Evolutionary conservation across 1,140 invertebrate species (phyloP), one percentile per base, ranked within the genome.

Genomic region (Radopholus similis): DNA sequence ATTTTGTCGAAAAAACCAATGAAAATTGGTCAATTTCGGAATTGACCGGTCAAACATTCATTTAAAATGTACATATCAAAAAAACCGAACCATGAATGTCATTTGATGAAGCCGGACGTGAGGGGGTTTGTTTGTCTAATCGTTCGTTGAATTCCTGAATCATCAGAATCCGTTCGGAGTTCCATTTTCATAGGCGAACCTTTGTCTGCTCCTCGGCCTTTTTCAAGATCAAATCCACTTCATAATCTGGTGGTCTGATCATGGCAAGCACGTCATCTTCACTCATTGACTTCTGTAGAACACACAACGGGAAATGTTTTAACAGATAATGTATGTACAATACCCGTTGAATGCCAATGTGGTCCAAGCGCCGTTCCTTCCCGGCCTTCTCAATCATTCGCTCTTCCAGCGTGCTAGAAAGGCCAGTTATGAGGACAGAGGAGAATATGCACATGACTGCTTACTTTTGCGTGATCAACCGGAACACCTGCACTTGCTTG

Each of bases 301-400:
- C n/a, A n/a, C n/a, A n/a, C n/a, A n/a, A n/a, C n/a, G n/a, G n/a
- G n/a, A n/a, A n/a, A 35, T 13, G 5, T 68, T 68, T n/a, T n/a
- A n/a, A n/a, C n/a, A n/a, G n/a, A n/a, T n/a, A n/a, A 26, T 4
- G 2, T 30, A 8, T 4, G 18, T 15, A 40, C 47, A n/a, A 66
- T 56, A 86, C 94, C 83, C 97, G 95, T 81, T 99, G 95, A 64
- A 99, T 99, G 26, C 99, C 95, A 67, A 99, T 81, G 65, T 84
- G 84, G 64, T 81, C 78, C 2, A 81, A 64, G 28, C 78, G 87
- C 4, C 99, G 85, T 81, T 99, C 99, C 11, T 97, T 90, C 85
- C 98, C 96, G 0, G 96, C 96, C 42, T 92, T 87, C 84, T 98
- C 95, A 3, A 99, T 93, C 73, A 99, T 97, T 84, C 97, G 91